phyloP scores from a whole-genome alignment of 2,113 vertebrate species.

The Puma concolor region DNA sequence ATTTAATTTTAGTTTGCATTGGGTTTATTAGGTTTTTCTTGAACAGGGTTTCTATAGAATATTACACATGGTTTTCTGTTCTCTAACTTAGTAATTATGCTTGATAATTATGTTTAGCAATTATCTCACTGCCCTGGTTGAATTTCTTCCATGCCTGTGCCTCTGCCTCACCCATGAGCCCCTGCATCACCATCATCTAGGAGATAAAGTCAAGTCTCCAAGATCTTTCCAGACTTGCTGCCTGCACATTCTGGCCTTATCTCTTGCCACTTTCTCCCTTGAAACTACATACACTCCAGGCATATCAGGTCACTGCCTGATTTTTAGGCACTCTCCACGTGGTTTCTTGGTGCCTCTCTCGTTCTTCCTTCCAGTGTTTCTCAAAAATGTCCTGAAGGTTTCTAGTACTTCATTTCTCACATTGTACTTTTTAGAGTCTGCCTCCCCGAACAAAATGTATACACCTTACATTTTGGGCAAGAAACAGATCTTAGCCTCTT shows the following conservation, averaged over 20 bases:
- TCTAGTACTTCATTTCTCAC: background rate
- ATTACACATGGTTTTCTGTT: background rate
- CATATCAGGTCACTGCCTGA: background rate
- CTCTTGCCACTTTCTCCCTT: background rate
- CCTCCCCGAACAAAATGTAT: background rate
- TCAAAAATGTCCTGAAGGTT: background rate
- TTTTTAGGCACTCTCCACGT: background rate
- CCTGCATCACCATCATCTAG: background rate
- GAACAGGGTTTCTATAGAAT: background rate
- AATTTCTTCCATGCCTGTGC: background rate
- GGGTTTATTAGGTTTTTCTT: background rate
- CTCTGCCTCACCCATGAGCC: background rate
- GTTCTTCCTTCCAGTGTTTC: background rate
- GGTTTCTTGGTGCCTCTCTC: background rate
- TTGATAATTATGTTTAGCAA: background rate
- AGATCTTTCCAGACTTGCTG: background rate
- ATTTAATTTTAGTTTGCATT: slow-evolving; percentile 27
- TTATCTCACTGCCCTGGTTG: background rate
- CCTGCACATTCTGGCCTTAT: background rate
- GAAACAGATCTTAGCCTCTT: background rate
- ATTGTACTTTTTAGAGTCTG: background rate
- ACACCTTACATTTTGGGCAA: background rate
- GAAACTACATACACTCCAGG: background rate
- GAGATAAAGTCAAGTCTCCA: background rate
- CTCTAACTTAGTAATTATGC: background rate